These are phyloP conservation scores for Emydoidea blandingii DNA, from an alignment of 2,797 vertebrate genomes.

Conservation along the genomic window DNA sequence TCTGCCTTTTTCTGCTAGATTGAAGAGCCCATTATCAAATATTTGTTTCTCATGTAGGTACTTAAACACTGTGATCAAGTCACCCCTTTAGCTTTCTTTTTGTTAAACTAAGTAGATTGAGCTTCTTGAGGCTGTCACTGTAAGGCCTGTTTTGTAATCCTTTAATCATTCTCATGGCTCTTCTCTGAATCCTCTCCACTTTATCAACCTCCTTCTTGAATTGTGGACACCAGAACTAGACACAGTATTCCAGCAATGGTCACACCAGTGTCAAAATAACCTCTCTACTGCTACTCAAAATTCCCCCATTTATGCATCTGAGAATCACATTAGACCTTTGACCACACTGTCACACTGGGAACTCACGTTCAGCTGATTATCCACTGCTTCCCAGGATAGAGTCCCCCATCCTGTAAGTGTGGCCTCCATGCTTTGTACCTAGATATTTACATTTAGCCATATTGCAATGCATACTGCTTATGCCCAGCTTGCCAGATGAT, in stretches of 20 bases:
- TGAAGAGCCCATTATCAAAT: background rate
- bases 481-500: no score
- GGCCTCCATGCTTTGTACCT: background rate
- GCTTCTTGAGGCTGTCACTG: background rate
- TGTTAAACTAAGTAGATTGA: background rate
- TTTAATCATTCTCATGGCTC: background rate
- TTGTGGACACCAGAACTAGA: background rate
- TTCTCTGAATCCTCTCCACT: background rate
- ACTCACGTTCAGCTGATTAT: no score
- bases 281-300: background rate
- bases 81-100: background rate
- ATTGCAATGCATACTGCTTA: no score
- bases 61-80: background rate
- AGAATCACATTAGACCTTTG: background rate
- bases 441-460: no score
- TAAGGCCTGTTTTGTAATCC: background rate
- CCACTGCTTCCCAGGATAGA: background rate
- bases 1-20: background rate
- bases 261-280: background rate
- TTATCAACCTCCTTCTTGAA: background rate
- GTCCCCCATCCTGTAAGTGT: background rate
- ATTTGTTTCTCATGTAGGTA: background rate
- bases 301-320: background rate
- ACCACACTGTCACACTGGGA: background rate
- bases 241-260: background rate